phyloP scores from a whole-genome alignment of 2,113 vertebrate species.

The Philantomba maxwellii region DNA sequence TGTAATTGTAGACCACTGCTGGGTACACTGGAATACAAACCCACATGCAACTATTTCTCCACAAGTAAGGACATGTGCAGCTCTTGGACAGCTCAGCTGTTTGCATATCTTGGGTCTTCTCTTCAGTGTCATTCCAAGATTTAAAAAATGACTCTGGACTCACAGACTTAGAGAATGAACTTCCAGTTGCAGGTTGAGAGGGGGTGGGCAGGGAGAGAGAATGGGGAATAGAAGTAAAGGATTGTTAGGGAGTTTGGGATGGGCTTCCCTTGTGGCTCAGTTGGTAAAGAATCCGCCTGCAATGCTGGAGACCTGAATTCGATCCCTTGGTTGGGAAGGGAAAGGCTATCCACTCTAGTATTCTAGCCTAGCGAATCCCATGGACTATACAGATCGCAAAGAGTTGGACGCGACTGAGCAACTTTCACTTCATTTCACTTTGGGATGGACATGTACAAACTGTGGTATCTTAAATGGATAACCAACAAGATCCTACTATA shows the following conservation, averaged over 20 bases:
- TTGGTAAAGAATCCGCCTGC: background rate
- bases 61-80: background rate
- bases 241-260: background rate
- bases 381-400: background rate
- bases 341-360: background rate
- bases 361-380: background rate
- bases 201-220: background rate
- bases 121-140: background rate
- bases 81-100: background rate
- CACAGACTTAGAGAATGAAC: background rate
- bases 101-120: background rate
- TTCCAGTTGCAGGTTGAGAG: background rate
- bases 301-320: background rate
- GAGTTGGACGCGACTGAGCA: background rate
- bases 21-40: background rate
- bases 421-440: background rate
- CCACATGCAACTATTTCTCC: fast-evolving
- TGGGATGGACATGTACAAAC: background rate
- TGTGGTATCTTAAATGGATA: background rate
- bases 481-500: background rate
- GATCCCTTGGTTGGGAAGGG: background rate
- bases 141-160: background rate
- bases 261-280: background rate
- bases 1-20: background rate
- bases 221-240: background rate